A percentile compares a stretch with the other conserved stretches of the same genome.
Conservation (phyloP, 2,797 vertebrate species). For the Pipistrellus kuhlii region DNA sequence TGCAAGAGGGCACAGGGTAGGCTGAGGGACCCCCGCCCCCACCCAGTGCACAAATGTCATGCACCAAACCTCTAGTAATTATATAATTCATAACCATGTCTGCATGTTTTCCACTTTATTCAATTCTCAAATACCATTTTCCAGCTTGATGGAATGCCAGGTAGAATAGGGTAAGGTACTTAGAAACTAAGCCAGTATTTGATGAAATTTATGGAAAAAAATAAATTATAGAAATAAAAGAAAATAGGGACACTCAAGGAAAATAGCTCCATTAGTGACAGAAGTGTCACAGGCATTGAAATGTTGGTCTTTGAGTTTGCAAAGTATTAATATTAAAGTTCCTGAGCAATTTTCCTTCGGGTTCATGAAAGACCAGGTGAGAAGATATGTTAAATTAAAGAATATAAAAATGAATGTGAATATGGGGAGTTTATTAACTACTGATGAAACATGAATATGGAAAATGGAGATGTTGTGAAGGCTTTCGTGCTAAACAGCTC, state of each 20-base stretch:
- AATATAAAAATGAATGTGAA: background rate
- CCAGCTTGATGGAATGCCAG: background rate
- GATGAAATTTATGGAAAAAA: background rate
- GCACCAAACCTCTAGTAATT: too few species aligned
- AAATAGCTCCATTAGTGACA: background rate
- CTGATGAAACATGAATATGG: background rate
- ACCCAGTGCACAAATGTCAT: too few species aligned
- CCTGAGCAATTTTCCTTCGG: background rate
- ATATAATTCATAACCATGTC: background rate
- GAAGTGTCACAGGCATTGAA: background rate
- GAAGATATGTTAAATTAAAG: background rate
- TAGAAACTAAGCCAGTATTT: background rate
- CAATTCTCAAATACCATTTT: background rate
- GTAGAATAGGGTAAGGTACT: background rate
- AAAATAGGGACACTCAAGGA: background rate
- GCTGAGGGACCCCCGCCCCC: too few species aligned
- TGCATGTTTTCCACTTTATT: background rate
- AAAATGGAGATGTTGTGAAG: background rate
- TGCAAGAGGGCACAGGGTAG: too few species aligned
- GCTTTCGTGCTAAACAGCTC: background rate
- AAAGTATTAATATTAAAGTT: background rate
- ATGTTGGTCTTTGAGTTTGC: background rate
- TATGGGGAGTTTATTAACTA: background rate
- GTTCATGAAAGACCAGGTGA: background rate
- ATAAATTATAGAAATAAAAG: slow-evolving; percentile 18